Evolutionary conservation across 2,113 vertebrate genomes (phyloP).

Genomic region (Oxygymnocypris stewartii): DNA sequence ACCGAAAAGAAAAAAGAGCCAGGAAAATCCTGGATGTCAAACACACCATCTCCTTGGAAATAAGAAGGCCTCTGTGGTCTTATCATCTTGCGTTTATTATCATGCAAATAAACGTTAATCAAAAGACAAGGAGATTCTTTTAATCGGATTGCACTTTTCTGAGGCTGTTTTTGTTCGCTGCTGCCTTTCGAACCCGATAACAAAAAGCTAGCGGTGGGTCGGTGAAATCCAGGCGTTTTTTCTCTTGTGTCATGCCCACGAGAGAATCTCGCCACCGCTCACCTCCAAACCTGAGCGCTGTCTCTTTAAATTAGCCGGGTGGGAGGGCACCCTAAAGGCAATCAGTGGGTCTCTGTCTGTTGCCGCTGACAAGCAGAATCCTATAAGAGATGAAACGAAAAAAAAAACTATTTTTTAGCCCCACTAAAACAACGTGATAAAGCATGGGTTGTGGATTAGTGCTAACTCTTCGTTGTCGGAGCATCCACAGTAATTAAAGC

Average conservation of each 20-base stretch:
- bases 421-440: background rate
- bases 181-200: conserved; percentile 68
- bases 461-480: background rate
- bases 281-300: conserved; percentile 66
- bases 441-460: background rate
- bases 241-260: conserved; percentile 50
- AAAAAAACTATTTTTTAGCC: conserved; percentile 45
- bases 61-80: conserved; percentile 70
- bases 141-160: conserved; percentile 76
- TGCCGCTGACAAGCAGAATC: conserved; percentile 17
- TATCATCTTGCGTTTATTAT: conserved; percentile 70
- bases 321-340: conserved; percentile 56
- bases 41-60: conserved; percentile 43
- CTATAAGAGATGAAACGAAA: conserved; percentile 17
- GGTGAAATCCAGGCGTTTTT: conserved; percentile 68
- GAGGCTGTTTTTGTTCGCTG: conserved; percentile 52
- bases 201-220: conserved; percentile 71
- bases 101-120: conserved; percentile 77
- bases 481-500: conserved; percentile 14
- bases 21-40: conserved; percentile 31
- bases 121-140: conserved; percentile 73
- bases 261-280: conserved; percentile 64
- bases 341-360: conserved; percentile 49
- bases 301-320: conserved; percentile 70
- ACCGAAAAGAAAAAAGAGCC: conserved; percentile 32